Conservation (phyloP, 2,888 invertebrate species). For the Leptogaster cylindrica region DNA sequence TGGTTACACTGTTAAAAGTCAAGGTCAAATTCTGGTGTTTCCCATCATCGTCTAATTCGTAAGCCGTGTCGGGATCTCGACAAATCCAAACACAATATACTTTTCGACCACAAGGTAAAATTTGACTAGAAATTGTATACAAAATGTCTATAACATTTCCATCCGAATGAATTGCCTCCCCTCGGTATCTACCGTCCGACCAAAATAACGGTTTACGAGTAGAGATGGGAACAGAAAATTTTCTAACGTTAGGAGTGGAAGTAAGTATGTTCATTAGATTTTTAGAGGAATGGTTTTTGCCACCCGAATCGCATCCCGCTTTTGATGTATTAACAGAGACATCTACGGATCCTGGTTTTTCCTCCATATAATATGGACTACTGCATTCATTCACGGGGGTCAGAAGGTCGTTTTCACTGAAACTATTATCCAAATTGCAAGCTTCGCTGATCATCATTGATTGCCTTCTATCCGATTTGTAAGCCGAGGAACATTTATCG, state of each 20-base stretch:
- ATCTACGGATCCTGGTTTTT: slow-evolving; percentile 21
- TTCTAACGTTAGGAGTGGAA: slow-evolving; percentile 47
- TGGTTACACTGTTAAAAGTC: slow-evolving; percentile 61
- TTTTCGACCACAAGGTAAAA: slow-evolving; percentile 62
- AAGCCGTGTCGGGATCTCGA: slow-evolving; percentile 60
- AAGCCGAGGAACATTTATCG: slow-evolving; percentile 6
- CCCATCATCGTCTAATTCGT: slow-evolving; percentile 48
- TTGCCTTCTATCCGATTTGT: background rate
- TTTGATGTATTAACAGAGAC: background rate
- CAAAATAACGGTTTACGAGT: slow-evolving; percentile 45
- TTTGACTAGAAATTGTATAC: slow-evolving; percentile 66
- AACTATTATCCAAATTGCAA: slow-evolving; percentile 22
- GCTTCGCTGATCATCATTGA: slow-evolving; percentile 43
- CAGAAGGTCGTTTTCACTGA: slow-evolving; percentile 47
- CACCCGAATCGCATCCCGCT: background rate
- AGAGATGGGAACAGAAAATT: slow-evolving; percentile 28
- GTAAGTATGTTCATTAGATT: no score
- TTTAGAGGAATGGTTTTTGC: no score
- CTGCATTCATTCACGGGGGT: slow-evolving; percentile 50
- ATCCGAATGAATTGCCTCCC: slow-evolving; percentile 53
- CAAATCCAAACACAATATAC: slow-evolving; percentile 71
- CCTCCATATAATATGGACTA: slow-evolving; percentile 40
- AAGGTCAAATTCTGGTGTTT: slow-evolving; percentile 59
- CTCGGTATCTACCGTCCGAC: slow-evolving; percentile 52
- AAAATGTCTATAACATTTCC: slow-evolving; percentile 53